Conservation (phyloP, 2,113 vertebrate genomes). For the Acrocephalus arundinaceus region DNA sequence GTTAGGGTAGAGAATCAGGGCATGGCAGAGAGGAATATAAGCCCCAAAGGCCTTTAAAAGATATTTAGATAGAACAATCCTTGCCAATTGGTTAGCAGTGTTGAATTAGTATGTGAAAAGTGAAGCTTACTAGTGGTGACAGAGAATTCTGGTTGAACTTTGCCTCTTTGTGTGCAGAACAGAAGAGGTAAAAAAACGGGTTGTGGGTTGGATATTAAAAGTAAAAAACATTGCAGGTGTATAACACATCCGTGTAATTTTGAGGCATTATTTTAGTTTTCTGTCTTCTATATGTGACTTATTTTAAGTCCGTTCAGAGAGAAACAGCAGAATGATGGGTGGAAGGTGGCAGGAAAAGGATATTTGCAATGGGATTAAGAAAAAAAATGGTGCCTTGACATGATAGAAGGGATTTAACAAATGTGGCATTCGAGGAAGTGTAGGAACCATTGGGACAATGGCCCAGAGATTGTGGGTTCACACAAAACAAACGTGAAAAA, state of each 20-base stretch:
- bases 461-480: neutral
- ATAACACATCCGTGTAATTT: neutral
- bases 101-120: neutral
- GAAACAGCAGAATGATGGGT: neutral
- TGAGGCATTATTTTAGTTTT: neutral
- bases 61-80: neutral
- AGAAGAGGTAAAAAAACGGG: neutral
- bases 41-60: neutral
- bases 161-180: neutral
- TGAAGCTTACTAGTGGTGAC: neutral
- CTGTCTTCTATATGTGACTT: neutral
- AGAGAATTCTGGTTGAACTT: neutral
- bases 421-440: neutral
- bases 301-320: neutral
- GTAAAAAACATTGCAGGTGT: neutral
- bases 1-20: neutral
- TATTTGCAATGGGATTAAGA: neutral
- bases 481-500: neutral
- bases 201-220: neutral
- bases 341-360: neutral
- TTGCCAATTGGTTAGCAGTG: neutral
- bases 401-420: neutral
- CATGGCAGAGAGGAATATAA: neutral
- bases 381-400: neutral
- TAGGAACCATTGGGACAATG: neutral